Conservation (phyloP, 2,797 vertebrate genomes). For the Echeneis naucrates region DNA sequence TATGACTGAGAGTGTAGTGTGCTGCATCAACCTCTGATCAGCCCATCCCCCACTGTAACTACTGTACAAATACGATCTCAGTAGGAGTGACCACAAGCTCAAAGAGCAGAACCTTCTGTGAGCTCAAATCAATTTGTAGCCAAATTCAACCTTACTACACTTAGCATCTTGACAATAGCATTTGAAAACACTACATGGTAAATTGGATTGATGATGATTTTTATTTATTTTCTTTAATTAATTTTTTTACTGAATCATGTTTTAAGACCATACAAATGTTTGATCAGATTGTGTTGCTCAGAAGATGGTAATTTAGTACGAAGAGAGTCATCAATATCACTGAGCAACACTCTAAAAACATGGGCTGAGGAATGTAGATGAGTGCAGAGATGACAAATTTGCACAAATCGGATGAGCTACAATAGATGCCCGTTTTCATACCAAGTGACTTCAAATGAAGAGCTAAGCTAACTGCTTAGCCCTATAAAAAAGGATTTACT, state of each 20-base stretch:
- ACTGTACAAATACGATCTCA: constrained; percentile 63
- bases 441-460: constrained; percentile 13
- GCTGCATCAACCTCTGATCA: constrained; percentile 66
- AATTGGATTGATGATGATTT: too few species aligned
- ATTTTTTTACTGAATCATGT: not conserved
- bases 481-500: constrained; percentile 40
- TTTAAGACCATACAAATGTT: constrained; percentile 11
- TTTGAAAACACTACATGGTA: not conserved
- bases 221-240: too few species aligned
- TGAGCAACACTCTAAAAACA: constrained; percentile 46
- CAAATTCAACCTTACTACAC: constrained; percentile 38
- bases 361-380: constrained; percentile 31
- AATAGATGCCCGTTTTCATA: constrained; percentile 39
- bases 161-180: not conserved
- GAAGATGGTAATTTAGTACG: constrained; percentile 33
- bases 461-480: constrained; percentile 3
- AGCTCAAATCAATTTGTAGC: constrained; percentile 32
- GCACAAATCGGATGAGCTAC: constrained; percentile 48
- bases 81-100: constrained; percentile 53
- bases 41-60: constrained; percentile 75
- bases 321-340: constrained; percentile 38
- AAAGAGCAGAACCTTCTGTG: constrained; percentile 39
- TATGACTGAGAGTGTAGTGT: constrained; percentile 57
- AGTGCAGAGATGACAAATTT: constrained; percentile 56
- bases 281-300: constrained; percentile 12